These are phyloP conservation scores for Sigmodon hispidus DNA, from an alignment of 2,113 vertebrate species.

Conservation along the genomic window DNA sequence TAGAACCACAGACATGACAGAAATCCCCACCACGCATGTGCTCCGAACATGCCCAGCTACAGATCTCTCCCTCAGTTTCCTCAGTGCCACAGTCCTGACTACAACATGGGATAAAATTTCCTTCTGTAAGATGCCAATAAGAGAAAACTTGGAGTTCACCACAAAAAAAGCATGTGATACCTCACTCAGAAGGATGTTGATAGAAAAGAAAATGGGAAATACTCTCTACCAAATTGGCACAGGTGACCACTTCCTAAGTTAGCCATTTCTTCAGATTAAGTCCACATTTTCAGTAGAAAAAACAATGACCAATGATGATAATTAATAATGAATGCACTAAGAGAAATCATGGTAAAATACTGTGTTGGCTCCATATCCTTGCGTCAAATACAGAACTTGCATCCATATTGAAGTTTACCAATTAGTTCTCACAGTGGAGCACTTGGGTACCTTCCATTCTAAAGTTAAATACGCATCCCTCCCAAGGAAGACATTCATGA, in stretches of 20 bases:
- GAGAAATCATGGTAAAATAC: neutral
- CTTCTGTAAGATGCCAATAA: neutral
- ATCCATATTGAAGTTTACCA: neutral
- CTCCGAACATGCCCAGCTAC: rapidly evolving
- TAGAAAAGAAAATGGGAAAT: too few species aligned
- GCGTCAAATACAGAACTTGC: neutral
- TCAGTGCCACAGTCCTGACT: neutral
- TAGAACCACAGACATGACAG: neutral
- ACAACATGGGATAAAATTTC: neutral
- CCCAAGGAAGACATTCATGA: neutral
- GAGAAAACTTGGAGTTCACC: neutral
- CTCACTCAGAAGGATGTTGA: too few species aligned
- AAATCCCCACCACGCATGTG: rapidly evolving
- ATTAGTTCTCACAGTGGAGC: neutral
- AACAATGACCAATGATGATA: neutral
- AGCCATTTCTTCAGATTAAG: neutral
- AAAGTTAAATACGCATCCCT: neutral
- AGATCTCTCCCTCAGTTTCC: rapidly evolving
- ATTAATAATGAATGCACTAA: neutral
- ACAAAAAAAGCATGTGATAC: too few species aligned
- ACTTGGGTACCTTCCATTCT: neutral
- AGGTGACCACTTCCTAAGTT: too few species aligned
- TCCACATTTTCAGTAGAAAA: neutral
- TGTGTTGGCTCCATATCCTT: neutral
- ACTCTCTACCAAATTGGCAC: too few species aligned